Evolutionary conservation across 2,113 vertebrate genomes (phyloP), one percentile per base, ranked within the genome.

Genomic region (Noturus placidus): DNA sequence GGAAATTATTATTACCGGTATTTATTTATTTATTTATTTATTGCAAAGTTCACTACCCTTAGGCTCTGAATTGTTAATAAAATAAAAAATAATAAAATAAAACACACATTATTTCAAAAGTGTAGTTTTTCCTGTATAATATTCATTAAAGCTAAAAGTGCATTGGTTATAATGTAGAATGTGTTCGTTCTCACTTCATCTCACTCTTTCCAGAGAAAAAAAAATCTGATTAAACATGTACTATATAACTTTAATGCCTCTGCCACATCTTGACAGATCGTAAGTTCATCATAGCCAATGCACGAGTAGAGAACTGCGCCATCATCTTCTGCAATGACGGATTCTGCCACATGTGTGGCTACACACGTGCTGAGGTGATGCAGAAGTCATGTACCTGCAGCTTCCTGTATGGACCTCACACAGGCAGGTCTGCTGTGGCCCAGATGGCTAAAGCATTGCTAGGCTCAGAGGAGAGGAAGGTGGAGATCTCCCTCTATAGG

Each of bases 251-350:
- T 56, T 27, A 42, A 85, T 72, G 19, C 14, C 25, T 61, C 15
- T 84, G 27, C 82, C 63, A 10, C 42, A 50, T 22, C 19, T 81
- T 80, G 56, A 0, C 92, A 98, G 97, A 97, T 92, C 96, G 97
- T 52, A 98, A 97, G 93, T 98, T 98, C 92, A 94, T 98, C 93
- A 98, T 98, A 25, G 97, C 96, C 88, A 98, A 98, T 25, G 97
- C 97, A 0, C 96, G 96, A 0, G 97, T 97, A 92, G 95, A 97
- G 93, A 98, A 97, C 95, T 98, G 97, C 13, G 96, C 97, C 7
- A 97, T 98, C 92, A 98, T 98, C 91, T 98, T 97, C 94, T 98
- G 97, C 92, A 98, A 97, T 89, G 97, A 98, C 84, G 97, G 95
- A 61, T 98, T 98, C 94, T 98, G 97, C 30, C 92, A 93, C 79